These are phyloP conservation scores for Grus americana DNA, from an alignment of 2,113 vertebrate species.

Conservation along the genomic window DNA sequence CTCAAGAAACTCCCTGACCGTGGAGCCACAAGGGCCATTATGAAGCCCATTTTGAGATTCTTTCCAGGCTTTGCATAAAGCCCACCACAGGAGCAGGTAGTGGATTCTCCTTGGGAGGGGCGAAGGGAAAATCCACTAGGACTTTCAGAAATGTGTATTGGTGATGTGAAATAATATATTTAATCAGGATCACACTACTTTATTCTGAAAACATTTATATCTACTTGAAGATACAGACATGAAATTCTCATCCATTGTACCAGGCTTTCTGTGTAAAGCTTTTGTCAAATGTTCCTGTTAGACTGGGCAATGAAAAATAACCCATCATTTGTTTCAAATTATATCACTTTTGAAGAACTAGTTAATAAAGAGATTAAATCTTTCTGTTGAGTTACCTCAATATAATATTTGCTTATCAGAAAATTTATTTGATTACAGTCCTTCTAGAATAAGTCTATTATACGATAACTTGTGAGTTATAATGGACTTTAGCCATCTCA, in stretches of 20 bases:
- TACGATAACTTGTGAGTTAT: neutral
- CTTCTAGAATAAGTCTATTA: neutral
- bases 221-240: neutral
- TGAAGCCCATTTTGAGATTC: neutral
- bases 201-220: neutral
- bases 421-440: neutral
- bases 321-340: neutral
- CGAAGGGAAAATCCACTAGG: neutral
- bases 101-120: fast-evolving
- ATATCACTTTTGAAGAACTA: neutral
- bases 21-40: fast-evolving
- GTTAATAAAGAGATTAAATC: neutral
- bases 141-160: neutral
- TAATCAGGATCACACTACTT: neutral
- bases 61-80: neutral
- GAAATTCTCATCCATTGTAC: neutral
- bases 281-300: neutral
- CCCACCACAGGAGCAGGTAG: neutral
- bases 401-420: neutral
- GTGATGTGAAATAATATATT: neutral
- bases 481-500: neutral
- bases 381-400: neutral
- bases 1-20: neutral
- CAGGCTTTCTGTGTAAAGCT: neutral
- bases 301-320: neutral